Conservation (phyloP, 2,797 vertebrate species). For the Silurus lanzhouensis region DNA sequence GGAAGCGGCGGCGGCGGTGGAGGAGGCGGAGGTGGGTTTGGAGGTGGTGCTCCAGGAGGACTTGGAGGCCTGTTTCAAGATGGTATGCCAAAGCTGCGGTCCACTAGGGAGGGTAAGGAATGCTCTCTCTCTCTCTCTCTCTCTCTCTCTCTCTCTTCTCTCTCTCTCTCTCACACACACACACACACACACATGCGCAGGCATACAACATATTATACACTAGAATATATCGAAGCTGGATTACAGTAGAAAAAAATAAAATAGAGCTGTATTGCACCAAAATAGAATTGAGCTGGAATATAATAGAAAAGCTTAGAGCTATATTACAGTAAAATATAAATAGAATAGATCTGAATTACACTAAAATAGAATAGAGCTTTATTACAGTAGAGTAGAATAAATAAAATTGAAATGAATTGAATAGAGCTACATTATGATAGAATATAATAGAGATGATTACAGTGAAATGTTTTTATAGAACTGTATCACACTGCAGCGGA, state of each 20-base stretch:
- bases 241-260: too few species aligned
- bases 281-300: too few species aligned
- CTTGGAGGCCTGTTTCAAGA: conserved; percentile 93
- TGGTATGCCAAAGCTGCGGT: conserved; percentile 92
- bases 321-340: too few species aligned
- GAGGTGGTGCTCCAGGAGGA: conserved; percentile 76
- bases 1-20: conserved; percentile 65
- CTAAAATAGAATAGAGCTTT: background rate
- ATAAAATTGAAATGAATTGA: too few species aligned
- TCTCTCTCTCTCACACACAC: background rate
- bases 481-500: too few species aligned
- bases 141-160: too few species aligned
- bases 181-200: background rate
- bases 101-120: conserved; percentile 81
- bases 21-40: conserved; percentile 62
- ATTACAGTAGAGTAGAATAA: background rate
- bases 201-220: too few species aligned
- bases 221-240: too few species aligned
- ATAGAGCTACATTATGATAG: background rate
- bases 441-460: background rate
- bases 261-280: too few species aligned
- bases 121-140: too few species aligned
- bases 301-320: too few species aligned
- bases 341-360: background rate
- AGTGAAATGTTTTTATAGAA: too few species aligned